Base-by-base conservation (phyloP, 1,140 invertebrate species). In the Magallana ariakensis region DNA sequence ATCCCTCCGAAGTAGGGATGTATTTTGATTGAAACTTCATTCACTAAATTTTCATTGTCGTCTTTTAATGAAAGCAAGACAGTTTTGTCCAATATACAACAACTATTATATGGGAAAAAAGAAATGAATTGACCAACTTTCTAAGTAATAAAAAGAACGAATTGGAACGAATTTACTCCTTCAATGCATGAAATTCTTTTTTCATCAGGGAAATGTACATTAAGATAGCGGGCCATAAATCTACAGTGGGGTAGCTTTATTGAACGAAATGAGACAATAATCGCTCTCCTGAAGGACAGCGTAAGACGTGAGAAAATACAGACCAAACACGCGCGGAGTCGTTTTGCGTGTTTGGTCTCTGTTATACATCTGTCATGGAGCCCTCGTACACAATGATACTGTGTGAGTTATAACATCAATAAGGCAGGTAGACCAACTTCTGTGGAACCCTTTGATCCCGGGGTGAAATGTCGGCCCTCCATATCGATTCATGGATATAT, bases 391-490 rank as follows among this genome's bases (percentile, higher is more conserved):
- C 66, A 75, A 75, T 75, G 33, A 9, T 26, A 11, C 66, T 26
- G 10, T 10, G 66, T 75, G 66, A 75, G 10, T 75, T 75, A 75
- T 26, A 75, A 33, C 66, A 15, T 75, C 33, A 75, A 75, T 75
- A 75, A 75, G 22, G 33, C 22, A 75, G 66, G 22, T 75, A 19
- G 22, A 19, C 22, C 22, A 19, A 75, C 9, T 13, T 33, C 22
- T 11, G 15, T 0, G 19, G 33, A 10, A 75, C 11, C 13, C 66
- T 75, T 75, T 75, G 66, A 75, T 75, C 66, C 33, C 33, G 22
- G 9, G 19, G 6, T 11, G 11, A 75, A 75, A 26, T 26, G 22
- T 75, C 66, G 15, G 3, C 33, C 5, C 33, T 46, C 33, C 33
- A 46, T 46, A 46, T 70, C 1, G 8, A 70, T 70, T 22, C 11